Conservation (phyloP, 1,140 invertebrate genomes). For the Phocides pigmalion region DNA sequence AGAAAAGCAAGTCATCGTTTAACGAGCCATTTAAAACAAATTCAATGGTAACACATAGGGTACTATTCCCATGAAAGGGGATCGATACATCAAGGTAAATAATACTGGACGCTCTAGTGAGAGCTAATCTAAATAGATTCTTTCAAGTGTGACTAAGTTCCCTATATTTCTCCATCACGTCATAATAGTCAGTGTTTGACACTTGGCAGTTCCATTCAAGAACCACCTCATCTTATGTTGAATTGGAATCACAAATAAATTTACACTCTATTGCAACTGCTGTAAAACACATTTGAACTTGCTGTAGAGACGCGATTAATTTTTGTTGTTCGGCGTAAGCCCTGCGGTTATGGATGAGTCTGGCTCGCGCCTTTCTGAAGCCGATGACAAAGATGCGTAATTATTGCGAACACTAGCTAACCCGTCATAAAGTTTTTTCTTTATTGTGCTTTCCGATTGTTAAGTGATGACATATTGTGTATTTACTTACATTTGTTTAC, state of each 20-base stretch:
- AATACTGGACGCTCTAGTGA: constrained; percentile 26
- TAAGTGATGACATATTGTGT: constrained; percentile 24
- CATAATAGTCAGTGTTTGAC: constrained; percentile 33
- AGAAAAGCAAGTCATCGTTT: constrained; percentile 38
- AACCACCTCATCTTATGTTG: constrained; percentile 5
- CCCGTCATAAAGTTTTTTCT: constrained; percentile 22
- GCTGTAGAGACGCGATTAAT: not conserved
- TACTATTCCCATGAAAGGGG: constrained; percentile 25
- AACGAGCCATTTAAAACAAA: constrained; percentile 40
- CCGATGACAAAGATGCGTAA: constrained; percentile 36
- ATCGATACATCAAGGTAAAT: constrained; percentile 36
- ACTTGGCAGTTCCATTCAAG: constrained; percentile 13
- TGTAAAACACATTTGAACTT: not conserved
- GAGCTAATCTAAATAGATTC: constrained; percentile 34
- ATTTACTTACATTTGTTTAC: not conserved
- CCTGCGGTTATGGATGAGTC: constrained; percentile 31
- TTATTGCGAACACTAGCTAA: constrained; percentile 32
- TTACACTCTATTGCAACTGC: not conserved
- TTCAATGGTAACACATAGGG: constrained; percentile 26
- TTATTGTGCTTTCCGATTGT: constrained; percentile 15
- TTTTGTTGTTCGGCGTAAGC: constrained; percentile 9
- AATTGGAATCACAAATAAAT: not conserved
- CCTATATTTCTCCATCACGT: constrained; percentile 33
- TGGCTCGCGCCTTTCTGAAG: constrained; percentile 27
- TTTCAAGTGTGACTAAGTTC: constrained; percentile 32